Conservation (phyloP, 2,797 vertebrate species). For the Xenops minutus region DNA sequence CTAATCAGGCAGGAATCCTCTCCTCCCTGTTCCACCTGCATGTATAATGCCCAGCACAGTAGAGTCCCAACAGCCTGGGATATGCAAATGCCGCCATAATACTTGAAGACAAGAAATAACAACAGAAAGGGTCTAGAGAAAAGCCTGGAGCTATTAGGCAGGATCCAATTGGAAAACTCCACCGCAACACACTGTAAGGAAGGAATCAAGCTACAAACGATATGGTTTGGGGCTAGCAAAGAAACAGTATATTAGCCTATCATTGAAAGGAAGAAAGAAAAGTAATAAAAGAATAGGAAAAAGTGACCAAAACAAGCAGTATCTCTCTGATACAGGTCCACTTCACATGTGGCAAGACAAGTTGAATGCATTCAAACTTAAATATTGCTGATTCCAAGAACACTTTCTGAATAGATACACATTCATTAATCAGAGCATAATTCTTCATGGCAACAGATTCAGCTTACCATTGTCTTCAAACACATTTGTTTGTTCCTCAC, state of each 20-base stretch:
- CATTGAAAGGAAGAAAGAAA: background rate
- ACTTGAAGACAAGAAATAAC: background rate
- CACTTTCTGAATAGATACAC: accelerated
- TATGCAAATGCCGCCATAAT: background rate
- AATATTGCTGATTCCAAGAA: background rate
- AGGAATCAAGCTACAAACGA: background rate
- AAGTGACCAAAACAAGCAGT: background rate
- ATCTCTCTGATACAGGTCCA: background rate
- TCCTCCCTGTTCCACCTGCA: background rate
- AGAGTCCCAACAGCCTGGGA: background rate
- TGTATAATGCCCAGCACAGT: accelerated
- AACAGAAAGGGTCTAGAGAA: background rate
- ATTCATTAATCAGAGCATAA: background rate
- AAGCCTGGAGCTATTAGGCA: background rate
- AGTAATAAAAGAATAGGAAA: background rate
- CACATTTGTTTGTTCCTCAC: background rate
- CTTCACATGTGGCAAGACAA: accelerated
- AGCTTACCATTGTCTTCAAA: background rate
- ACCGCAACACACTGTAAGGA: background rate
- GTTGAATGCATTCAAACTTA: background rate
- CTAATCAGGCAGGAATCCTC: background rate
- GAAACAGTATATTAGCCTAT: background rate
- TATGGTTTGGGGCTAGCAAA: background rate
- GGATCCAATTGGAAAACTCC: background rate
- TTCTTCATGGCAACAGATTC: background rate